Conservation (phyloP, 2,888 invertebrate species). For the Xestia sexstrigata region DNA sequence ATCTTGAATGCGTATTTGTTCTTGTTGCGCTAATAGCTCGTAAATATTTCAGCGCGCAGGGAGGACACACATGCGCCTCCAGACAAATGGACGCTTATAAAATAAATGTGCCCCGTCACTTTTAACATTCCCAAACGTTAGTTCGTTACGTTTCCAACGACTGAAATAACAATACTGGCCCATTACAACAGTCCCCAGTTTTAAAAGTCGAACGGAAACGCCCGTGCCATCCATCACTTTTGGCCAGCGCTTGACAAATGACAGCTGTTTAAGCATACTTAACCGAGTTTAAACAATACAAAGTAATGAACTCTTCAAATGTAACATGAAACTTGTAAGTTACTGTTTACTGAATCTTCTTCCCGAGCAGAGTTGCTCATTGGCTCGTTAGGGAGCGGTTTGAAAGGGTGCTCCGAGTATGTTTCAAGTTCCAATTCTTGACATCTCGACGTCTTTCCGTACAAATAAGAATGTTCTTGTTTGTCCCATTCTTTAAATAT, state of each 20-base stretch:
- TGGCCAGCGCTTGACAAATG: slow-evolving; percentile 79
- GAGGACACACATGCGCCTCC: slow-evolving; percentile 82
- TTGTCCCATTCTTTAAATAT: slow-evolving; percentile 42
- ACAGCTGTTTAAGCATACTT: slow-evolving; percentile 76
- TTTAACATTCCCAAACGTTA: slow-evolving; percentile 85
- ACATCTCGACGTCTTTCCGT: slow-evolving; percentile 49
- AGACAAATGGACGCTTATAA: slow-evolving; percentile 88
- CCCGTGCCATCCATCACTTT: slow-evolving; percentile 82
- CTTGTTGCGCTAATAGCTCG: slow-evolving; percentile 88
- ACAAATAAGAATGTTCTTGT: slow-evolving; percentile 57
- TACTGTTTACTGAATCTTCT: slow-evolving; percentile 60
- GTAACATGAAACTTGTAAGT: slow-evolving; percentile 66
- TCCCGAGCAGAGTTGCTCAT: slow-evolving; percentile 46
- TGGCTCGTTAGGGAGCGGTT: slow-evolving; percentile 53
- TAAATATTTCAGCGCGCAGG: slow-evolving; percentile 87
- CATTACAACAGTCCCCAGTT: slow-evolving; percentile 76
- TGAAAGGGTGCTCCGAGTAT: slow-evolving; percentile 45
- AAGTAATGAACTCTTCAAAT: slow-evolving; percentile 72
- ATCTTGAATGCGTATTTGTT: slow-evolving; percentile 76
- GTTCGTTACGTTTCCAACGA: slow-evolving; percentile 85
- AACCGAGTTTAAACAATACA: slow-evolving; percentile 71
- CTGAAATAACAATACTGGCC: slow-evolving; percentile 88
- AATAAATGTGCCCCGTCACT: slow-evolving; percentile 85
- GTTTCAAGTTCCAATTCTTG: slow-evolving; percentile 46
- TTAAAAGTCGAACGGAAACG: slow-evolving; percentile 80